Conservation (phyloP, 2,113 vertebrate genomes). For the Phodopus roborovskii region DNA sequence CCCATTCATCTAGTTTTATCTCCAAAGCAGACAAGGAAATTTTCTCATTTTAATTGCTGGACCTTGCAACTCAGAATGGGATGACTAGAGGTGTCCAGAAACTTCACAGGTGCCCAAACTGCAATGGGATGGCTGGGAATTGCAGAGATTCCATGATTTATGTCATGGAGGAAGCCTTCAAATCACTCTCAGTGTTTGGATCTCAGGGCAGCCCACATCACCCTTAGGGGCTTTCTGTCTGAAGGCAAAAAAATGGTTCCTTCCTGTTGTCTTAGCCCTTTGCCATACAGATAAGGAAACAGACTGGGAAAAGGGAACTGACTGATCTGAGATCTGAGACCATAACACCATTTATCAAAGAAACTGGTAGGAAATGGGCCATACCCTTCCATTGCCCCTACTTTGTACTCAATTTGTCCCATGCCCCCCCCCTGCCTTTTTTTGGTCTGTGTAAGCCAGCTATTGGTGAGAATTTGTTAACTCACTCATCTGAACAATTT, state of each 20-base stretch:
- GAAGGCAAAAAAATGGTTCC: not conserved
- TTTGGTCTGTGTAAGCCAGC: not conserved
- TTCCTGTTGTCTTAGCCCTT: not conserved
- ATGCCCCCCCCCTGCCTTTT: not conserved
- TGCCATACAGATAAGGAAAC: not conserved
- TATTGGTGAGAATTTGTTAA: fast-evolving
- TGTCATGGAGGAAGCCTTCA: not conserved
- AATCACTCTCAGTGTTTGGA: not conserved
- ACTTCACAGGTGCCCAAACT: not conserved
- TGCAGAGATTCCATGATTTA: not conserved
- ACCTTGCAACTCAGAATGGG: not conserved
- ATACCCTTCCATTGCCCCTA: not conserved
- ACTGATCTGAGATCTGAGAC: not conserved
- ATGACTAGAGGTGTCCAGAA: not conserved
- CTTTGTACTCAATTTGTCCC: not conserved
- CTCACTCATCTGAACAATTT: not conserved
- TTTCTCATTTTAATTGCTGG: constrained; percentile 31
- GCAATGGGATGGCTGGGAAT: not conserved
- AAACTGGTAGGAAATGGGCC: fast-evolving
- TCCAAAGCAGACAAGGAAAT: not conserved
- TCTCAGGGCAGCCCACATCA: not conserved
- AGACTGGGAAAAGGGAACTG: not conserved
- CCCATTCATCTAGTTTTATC: constrained; percentile 36
- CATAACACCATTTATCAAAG: not conserved
- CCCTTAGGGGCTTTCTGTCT: no score